Base-by-base conservation (phyloP, 2,113 vertebrate genomes). In the Cephalopterus ornatus region DNA sequence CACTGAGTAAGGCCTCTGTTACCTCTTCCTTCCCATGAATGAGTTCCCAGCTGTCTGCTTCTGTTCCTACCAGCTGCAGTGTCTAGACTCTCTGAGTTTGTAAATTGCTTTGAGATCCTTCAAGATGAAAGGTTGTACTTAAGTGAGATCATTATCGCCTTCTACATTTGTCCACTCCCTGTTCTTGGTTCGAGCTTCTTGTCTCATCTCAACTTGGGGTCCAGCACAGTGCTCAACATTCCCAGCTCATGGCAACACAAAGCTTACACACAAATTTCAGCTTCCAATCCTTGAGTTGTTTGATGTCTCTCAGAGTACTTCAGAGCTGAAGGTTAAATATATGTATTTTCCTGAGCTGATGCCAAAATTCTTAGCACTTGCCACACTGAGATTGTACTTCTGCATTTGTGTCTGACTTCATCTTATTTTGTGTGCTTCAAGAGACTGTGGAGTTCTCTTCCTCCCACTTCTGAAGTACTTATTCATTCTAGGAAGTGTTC, bases 401-500 rank as follows among this genome's bases (percentile, higher is more conserved):
- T 92, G 59, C 95, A 83, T 95, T 95, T 80, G 75, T 35, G 7
- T 92, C 95, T 96, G 84, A 87, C 84, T 97, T 94, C n/a, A 63
- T 90, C 82, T 95, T 97, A 68, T 94, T 92, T 88, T 88, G 72
- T 96, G 83, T 96, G 89, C 85, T 95, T 96, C 91, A 84, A 83
- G 91, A 91, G 91, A 63, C 76, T 79, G 67, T 95, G 73, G 68
- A 86, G 84, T 95, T 95, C 91, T 93, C 49, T 94, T 97, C 95
- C 92, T 96, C 95, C 94, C 92, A 95, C 93, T 95, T 92, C 85
- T 96, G 77, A 97, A 92, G 82, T 78, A 93, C 92, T 83, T 95
- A 94, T 83, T 97, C 95, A 94, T 94, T 93, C 86, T 93, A 93
- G 94, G 91, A 97, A 95, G 68, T 79, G 88, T 94, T 97, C 93